A percentile compares a stretch with the other conserved stretches of the same genome.
Conservation (phyloP, 2,797 vertebrate species). For the Arrhamphus sclerolepis region DNA sequence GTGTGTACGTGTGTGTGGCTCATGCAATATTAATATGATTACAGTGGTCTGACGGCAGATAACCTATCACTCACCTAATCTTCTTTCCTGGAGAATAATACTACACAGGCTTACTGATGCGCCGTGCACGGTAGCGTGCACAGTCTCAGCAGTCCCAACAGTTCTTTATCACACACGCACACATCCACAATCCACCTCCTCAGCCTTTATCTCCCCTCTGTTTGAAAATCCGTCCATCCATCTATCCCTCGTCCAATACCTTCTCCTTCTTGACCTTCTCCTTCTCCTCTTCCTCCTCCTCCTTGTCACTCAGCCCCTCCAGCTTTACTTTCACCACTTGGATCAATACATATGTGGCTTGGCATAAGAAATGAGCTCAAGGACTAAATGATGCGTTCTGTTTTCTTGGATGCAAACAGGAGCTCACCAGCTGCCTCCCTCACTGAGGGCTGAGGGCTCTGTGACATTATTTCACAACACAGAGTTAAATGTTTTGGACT, state of each 20-base stretch:
- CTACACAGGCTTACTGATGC: slow-evolving; percentile 38
- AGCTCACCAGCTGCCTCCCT: slow-evolving; percentile 38
- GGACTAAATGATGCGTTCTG: slow-evolving; percentile 55
- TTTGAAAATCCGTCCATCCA: slow-evolving; percentile 32
- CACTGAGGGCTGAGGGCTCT: slow-evolving; percentile 20
- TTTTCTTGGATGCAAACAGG: slow-evolving; percentile 40
- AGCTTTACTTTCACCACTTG: slow-evolving; percentile 40
- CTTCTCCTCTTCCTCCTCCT: slow-evolving; percentile 35
- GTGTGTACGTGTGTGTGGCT: slow-evolving; percentile 21
- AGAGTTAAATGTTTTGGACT: slow-evolving; percentile 1
- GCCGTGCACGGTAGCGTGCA: slow-evolving; percentile 12
- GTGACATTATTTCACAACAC: slow-evolving; percentile 12
- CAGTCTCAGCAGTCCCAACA: slow-evolving; percentile 7
- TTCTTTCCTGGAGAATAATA: slow-evolving; percentile 41
- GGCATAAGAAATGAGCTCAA: slow-evolving; percentile 56
- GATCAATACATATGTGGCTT: slow-evolving; percentile 57
- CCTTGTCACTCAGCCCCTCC: slow-evolving; percentile 27
- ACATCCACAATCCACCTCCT: slow-evolving; percentile 21
- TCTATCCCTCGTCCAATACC: slow-evolving; percentile 14
- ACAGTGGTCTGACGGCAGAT: slow-evolving; percentile 50
- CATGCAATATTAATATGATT: slow-evolving; percentile 56
- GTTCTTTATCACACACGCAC: slow-evolving; percentile 2
- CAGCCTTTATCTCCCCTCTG: slow-evolving; percentile 43
- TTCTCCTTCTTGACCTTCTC: slow-evolving; percentile 54
- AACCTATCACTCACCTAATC: slow-evolving; percentile 61